A percentile compares a stretch with the other conserved stretches of the same genome.
Evolutionary conservation across 1,140 invertebrate genomes (phyloP).

Genomic region (Drosophila dunni): DNA sequence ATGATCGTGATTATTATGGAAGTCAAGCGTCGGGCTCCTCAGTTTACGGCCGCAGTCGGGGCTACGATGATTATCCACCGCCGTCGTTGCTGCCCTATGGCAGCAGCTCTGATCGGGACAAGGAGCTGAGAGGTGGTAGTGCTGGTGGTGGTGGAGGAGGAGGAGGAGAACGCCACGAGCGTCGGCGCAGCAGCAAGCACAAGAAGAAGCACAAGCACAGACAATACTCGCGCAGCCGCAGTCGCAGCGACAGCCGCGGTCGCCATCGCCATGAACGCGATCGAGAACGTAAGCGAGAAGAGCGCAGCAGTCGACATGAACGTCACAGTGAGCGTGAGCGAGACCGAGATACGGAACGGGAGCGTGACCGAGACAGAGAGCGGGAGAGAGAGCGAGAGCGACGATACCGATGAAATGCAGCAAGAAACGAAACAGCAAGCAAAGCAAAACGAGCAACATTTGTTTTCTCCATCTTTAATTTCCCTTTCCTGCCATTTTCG

Average conservation of each 20-base stretch:
- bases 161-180: slow-evolving; percentile 20
- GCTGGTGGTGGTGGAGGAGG: slow-evolving; percentile 25
- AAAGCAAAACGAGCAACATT: background rate
- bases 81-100: slow-evolving; percentile 28
- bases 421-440: background rate
- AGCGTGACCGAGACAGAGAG: slow-evolving; percentile 19
- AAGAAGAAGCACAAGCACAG: slow-evolving; percentile 82
- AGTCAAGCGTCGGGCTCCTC: slow-evolving; percentile 41
- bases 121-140: slow-evolving; percentile 35
- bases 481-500: background rate
- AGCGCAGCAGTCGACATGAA: slow-evolving; percentile 56
- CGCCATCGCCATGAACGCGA: slow-evolving; percentile 21
- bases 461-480: slow-evolving; percentile 30
- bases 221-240: slow-evolving; percentile 72
- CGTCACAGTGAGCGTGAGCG: slow-evolving; percentile 55
- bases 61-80: slow-evolving; percentile 70
- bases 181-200: slow-evolving; percentile 75
- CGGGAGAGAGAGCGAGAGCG: slow-evolving; percentile 50
- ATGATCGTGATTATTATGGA: slow-evolving; percentile 69
- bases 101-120: slow-evolving; percentile 40
- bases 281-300: slow-evolving; percentile 45
- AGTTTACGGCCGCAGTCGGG: slow-evolving; percentile 49
- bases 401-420: slow-evolving; percentile 61
- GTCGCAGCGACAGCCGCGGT: slow-evolving; percentile 38
- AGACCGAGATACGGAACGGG: slow-evolving; percentile 38